Conservation (phyloP, 2,888 invertebrate species). For the Caenorhabditis sulstoni region DNA sequence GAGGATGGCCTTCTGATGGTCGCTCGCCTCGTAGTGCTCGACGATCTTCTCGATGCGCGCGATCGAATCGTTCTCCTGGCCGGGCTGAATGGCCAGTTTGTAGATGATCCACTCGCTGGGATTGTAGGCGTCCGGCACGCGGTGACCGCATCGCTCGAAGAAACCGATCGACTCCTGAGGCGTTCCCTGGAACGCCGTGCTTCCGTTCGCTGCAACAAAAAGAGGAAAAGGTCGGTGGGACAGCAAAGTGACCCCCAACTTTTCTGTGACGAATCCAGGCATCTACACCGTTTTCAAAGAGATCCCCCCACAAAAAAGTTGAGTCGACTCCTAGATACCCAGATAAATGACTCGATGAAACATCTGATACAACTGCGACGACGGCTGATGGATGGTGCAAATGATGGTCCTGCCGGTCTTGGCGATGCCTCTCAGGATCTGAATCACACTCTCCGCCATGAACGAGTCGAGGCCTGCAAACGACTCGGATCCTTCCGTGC, state of each 20-base stretch:
- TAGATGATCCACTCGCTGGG: conserved; percentile 95
- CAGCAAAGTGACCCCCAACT: too few relatives aligned
- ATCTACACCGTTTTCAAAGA: too few relatives aligned
- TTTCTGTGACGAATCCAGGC: too few relatives aligned
- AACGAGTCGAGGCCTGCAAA: conserved; percentile 89
- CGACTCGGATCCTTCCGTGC: too few relatives aligned
- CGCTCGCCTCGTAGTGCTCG: conserved; percentile 34
- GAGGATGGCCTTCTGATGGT: conserved; percentile 29
- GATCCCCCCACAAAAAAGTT: too few relatives aligned
- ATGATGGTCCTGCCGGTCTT: conserved; percentile 73
- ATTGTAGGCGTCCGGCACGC: conserved; percentile 89
- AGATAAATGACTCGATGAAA: conserved; percentile 84
- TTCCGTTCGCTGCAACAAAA: conserved; percentile 89
- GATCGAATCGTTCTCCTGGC: conserved; percentile 40
- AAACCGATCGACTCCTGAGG: conserved; percentile 58
- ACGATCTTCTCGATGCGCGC: conserved; percentile 32
- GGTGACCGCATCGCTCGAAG: conserved; percentile 75
- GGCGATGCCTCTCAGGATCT: conserved; percentile 83
- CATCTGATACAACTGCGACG: conserved; percentile 75
- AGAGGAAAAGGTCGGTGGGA: too few relatives aligned
- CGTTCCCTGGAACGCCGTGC: conserved; percentile 85
- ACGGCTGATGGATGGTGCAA: conserved; percentile 80
- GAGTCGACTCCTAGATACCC: too few relatives aligned
- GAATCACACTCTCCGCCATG: conserved; percentile 91
- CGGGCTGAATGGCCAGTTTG: conserved; percentile 86